A percentile compares a stretch with the other conserved stretches of the same genome.
Evolutionary conservation across 2,888 invertebrate species (phyloP).

Genomic region (Dicroscelio sp.): DNA sequence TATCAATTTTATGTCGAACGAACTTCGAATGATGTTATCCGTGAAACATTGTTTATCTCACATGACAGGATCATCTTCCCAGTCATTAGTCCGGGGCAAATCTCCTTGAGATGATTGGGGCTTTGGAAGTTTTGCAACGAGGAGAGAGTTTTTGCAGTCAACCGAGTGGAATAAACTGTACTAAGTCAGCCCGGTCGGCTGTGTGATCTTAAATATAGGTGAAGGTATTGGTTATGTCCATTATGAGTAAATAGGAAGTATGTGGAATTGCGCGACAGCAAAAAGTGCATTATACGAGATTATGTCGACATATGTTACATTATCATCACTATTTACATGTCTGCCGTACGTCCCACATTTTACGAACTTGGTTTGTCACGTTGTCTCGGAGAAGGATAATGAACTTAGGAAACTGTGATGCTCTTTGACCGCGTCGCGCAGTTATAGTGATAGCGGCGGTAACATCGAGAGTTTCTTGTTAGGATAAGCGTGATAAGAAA

Average conservation of each 20-base stretch:
- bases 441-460: constrained; percentile 67
- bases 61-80: constrained; percentile 47
- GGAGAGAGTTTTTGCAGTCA: constrained; percentile 29
- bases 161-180: constrained; percentile 49
- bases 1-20: constrained; percentile 31
- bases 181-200: constrained; percentile 42
- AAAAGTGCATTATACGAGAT: constrained; percentile 45
- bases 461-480: constrained; percentile 74
- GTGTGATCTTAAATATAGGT: too few relatives aligned
- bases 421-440: constrained; percentile 72
- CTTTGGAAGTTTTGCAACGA: constrained; percentile 49
- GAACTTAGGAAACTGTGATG: constrained; percentile 78
- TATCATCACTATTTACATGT: constrained; percentile 71
- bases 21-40: constrained; percentile 44
- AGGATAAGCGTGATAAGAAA: constrained; percentile 79
- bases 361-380: constrained; percentile 77
- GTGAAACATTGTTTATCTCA: constrained; percentile 56
- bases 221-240: too few relatives aligned
- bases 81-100: constrained; percentile 44
- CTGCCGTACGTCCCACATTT: constrained; percentile 55
- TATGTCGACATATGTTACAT: constrained; percentile 55
- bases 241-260: too few relatives aligned
- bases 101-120: constrained; percentile 39
- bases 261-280: background rate
- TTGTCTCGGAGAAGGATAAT: constrained; percentile 74